Evolutionary conservation across 2,797 vertebrate genomes (phyloP).

Genomic region (Enteromius thamalakanensis): DNA sequence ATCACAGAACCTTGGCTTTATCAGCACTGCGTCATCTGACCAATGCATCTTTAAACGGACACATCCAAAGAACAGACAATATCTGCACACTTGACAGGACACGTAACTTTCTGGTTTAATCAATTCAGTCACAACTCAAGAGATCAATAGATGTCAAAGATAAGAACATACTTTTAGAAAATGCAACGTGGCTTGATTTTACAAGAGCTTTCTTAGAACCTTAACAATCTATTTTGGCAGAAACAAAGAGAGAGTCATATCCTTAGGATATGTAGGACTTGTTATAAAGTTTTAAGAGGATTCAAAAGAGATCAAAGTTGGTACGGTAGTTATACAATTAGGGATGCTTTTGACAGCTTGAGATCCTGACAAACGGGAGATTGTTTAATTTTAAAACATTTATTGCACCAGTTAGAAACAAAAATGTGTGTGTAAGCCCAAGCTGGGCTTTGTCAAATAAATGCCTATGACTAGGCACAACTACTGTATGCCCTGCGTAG

Average conservation of each 20-base stretch:
- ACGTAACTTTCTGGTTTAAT: not conserved
- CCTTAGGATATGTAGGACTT: not conserved
- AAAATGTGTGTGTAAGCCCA: no score
- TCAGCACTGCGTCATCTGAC: conserved; percentile 39
- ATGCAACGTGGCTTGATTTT: conserved; percentile 1
- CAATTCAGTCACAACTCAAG: conserved; percentile 31
- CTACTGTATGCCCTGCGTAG: no score
- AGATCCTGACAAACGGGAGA: no score
- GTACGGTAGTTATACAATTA: not conserved
- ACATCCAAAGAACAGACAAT: conserved; percentile 24
- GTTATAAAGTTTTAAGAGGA: not conserved
- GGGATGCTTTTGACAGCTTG: not conserved
- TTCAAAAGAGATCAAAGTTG: not conserved
- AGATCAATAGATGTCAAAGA: conserved; percentile 32
- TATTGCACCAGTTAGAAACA: no score
- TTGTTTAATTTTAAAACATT: no score
- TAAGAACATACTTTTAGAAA: conserved; percentile 26
- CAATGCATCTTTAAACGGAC: conserved; percentile 16
- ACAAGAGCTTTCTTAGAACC: not conserved
- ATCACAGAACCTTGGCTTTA: conserved; percentile 12
- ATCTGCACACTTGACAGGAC: not conserved
- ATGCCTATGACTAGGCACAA: no score
- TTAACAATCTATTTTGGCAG: not conserved
- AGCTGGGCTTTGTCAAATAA: no score
- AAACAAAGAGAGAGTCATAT: not conserved